Evolutionary conservation across 1,140 invertebrate species (phyloP), one percentile per base, ranked within the genome.

Genomic region (Saccostrea echinata): DNA sequence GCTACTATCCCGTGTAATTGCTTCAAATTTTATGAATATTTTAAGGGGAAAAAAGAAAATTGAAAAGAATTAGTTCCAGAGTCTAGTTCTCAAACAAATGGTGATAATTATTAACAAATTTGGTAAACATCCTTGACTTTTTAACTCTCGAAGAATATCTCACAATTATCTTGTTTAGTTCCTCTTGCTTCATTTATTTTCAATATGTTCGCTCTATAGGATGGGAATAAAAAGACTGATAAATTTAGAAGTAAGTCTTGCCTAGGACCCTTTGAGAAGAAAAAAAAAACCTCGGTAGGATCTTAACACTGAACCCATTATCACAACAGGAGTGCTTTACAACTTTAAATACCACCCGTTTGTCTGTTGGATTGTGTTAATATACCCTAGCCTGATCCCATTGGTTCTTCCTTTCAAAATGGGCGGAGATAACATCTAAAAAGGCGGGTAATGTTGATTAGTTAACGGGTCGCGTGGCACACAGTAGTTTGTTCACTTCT

Each of bases 381-480:
- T 30, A 76, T 30, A 76, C 68, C 16, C 68, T 13, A 4, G 68
- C 27, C 16, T 33, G 68, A 76, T 76, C 30, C 13, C 11, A 76
- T 76, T 76, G 84, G 57, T 68, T 18, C 68, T 33, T 18, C 13
- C 68, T 11, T 13, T 27, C 68, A 9, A 33, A 76, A 27, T 33
- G 52, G 85, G 85, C 51, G 85, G 85, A 76, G 76, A 53, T 76
- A 86, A 80, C n/a, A 76, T 52, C 30, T 53, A 80, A 76, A n/a
- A 71, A 81, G 85, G 85, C 85, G 85, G 35, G 85, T 71, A 43
- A 24, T 86, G 71, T 80, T 86, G 85, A 86, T 86, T 80, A 76
- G 27, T 76, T 71, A 80, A 76, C 68, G 43, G 85, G 85, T 86
- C 85, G 85, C 85, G 85, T 86, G 85, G 85, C 85, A 76, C 61